Base-by-base conservation (phyloP, 53 echinoderm and acorn worm genomes). In the Mesocentrotus franciscanus region DNA sequence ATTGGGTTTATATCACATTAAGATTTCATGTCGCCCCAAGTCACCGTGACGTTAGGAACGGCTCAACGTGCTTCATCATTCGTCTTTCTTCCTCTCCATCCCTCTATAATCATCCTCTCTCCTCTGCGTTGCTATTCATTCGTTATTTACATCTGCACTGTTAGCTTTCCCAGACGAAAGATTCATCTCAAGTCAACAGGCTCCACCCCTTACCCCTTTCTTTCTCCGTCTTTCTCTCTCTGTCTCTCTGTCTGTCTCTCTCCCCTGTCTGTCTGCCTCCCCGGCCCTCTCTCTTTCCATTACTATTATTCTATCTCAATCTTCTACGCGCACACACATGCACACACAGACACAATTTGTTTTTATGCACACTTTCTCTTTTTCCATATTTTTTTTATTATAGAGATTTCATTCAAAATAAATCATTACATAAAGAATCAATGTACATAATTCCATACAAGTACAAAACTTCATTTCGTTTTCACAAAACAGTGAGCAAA, bases 1-100 rank as follows among this genome's bases (percentile, higher is more conserved):
- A 92, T 92, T 92, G 92, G 70, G 49, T 92, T 92, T 92, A 66
- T 68, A 92, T 92, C 71, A 71, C 92, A 92, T 92, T 71, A 92
- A 62, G 92, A 92, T 92, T 92, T 68, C 71, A 68, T 92, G 92
- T 64, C 71, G 92, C 92, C 71, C 49, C 71, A 34, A 68, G 71
- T 70, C 71, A 29, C 49, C 22, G 11, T 68, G 33, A 42, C 32
- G 39, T 22, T 39, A 42, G 71, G 14, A 68, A 70, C 71, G 92
- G 15, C 61, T 68, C 71, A 24, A 9, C 79, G 29, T 60, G 26
- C 36, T 18, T 70, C 42, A 57, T 49, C 55, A n/a, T 22, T 87
- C 87, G 22, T 56, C 57, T 85, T 10, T 61, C 30, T 49, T 24
- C 26, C 4, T 59, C 24, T 17, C 27, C 9, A 30, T 22, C 30